Evolutionary conservation across 2,797 vertebrate species (phyloP), one percentile per base, ranked within the genome.

Genomic region (Pangasius krempfi): DNA sequence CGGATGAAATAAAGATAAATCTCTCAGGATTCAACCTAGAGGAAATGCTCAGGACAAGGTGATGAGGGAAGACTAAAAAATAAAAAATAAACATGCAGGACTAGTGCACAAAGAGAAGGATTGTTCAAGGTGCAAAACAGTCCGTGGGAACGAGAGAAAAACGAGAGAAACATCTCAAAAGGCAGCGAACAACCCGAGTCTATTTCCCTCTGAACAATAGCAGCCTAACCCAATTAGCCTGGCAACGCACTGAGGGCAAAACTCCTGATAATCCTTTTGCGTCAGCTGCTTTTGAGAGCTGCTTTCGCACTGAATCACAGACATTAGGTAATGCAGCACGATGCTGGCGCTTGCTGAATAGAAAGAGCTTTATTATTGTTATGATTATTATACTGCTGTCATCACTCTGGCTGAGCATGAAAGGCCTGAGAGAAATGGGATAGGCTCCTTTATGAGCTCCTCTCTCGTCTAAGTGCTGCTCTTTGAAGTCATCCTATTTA

Each of bases 231-330:
- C 89, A 87, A 81, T 89, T 85, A 90, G 84, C 54, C 84, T 87
- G 75, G 80, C 60, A 52, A 76, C 18, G 78, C 76, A 37, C 86
- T 84, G 73, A 84, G 89, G 80, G 89, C 85, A 83, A 85, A 90
- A 84, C 86, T 75, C 80, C 79, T 89, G 90, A 91, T 91, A 90
- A 91, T 90, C 79, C 80, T 84, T 90, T 89, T 91, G 89, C 91
- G 91, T 91, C 91, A 91, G 86, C 89, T 90, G 73, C 88, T 86
- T 88, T 82, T 68, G 84, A 88, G 88, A 84, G 84, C 30, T 22
- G 86, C 89, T 85, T 88, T 88, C 62, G 30, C 87, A 84, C 85
- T 88, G 91, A 90, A 90, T 91, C 89, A 84, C 47, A 73, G 86
- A 68, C 86, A 50, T 82, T 79, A 44, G 64, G 82, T 83, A 84